A percentile compares a stretch with the other conserved stretches of the same genome.
phyloP scores from a whole-genome alignment of 2,888 invertebrate species.

The Adelognathus sp. region DNA sequence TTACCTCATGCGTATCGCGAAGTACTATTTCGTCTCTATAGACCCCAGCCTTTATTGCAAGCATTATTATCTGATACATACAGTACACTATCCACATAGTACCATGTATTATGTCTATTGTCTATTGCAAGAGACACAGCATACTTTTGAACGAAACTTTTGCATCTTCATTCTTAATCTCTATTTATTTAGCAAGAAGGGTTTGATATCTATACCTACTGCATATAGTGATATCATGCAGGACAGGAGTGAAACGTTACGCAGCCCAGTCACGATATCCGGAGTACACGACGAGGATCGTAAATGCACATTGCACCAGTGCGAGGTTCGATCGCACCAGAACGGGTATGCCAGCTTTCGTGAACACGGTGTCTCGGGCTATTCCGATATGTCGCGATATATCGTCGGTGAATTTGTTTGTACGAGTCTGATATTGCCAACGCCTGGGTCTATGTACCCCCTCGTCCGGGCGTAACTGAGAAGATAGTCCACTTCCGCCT shows the following conservation, averaged over 20 bases:
- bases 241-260: slow-evolving; percentile 49
- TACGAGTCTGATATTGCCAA: slow-evolving; percentile 55
- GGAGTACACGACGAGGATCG: slow-evolving; percentile 1
- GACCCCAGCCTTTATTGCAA: too few relatives aligned
- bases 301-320: slow-evolving; percentile 4
- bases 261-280: slow-evolving; percentile 21
- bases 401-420: slow-evolving; percentile 59
- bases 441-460: slow-evolving; percentile 32
- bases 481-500: neutral
- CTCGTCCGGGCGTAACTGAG: neutral
- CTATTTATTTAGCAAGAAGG: too few relatives aligned
- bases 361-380: slow-evolving; percentile 43
- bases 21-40: too few relatives aligned
- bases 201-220: neutral
- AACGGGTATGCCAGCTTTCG: slow-evolving; percentile 8
- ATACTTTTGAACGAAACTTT: too few relatives aligned
- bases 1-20: too few relatives aligned
- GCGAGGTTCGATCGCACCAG: slow-evolving; percentile 40
- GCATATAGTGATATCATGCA: neutral
- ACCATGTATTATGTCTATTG: too few relatives aligned
- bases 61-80: too few relatives aligned
- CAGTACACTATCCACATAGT: too few relatives aligned
- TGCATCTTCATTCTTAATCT: too few relatives aligned
- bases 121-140: too few relatives aligned
- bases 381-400: slow-evolving; percentile 52